Evolutionary conservation across 2,797 vertebrate species (phyloP).

Genomic region (Gouania willdenowi): DNA sequence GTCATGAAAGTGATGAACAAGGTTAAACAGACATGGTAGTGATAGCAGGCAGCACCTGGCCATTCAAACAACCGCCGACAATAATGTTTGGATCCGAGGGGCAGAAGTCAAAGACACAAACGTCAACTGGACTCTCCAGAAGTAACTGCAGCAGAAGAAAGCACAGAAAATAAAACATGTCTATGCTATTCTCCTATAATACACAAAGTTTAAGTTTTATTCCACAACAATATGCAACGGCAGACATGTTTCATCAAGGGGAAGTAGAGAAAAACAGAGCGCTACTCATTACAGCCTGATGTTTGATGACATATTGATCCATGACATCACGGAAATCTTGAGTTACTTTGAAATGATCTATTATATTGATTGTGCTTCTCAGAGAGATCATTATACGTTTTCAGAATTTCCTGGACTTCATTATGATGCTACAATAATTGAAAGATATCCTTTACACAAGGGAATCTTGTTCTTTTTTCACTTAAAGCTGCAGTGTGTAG

Average conservation of each 20-base stretch:
- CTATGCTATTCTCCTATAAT: too few relatives aligned
- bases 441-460: too few relatives aligned
- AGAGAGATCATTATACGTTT: constrained; percentile 43
- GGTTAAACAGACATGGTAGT: too few relatives aligned
- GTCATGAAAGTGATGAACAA: not conserved
- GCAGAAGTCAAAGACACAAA: constrained; percentile 88
- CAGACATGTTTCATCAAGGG: too few relatives aligned
- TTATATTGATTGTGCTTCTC: constrained; percentile 40
- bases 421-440: too few relatives aligned
- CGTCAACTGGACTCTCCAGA: constrained; percentile 85
- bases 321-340: constrained; percentile 32
- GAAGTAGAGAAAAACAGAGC: not conserved
- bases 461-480: too few relatives aligned
- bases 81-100: constrained; percentile 88
- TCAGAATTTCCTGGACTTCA: constrained; percentile 45
- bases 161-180: constrained; percentile 41
- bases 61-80: constrained; percentile 86
- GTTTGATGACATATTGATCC: constrained; percentile 13
- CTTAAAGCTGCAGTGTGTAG: too few relatives aligned
- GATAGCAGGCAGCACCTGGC: constrained; percentile 91
- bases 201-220: constrained; percentile 26
- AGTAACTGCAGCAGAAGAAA: constrained; percentile 79
- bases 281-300: constrained; percentile 1
- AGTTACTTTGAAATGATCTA: constrained; percentile 41
- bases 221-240: too few relatives aligned